These are phyloP conservation scores for Labia minor DNA, from an alignment of 2,888 invertebrate species.

Conservation along the genomic window DNA sequence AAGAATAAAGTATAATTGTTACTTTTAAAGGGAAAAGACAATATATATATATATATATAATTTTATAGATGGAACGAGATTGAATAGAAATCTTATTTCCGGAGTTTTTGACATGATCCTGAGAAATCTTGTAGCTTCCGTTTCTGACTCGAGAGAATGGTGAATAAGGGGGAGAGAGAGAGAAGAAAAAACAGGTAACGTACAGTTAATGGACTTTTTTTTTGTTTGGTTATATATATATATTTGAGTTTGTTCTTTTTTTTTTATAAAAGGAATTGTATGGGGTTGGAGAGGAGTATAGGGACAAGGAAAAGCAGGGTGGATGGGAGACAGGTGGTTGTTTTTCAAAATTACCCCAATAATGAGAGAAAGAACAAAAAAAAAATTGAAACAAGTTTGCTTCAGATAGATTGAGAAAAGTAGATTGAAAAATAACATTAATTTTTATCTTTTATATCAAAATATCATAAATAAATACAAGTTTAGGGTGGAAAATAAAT, in stretches of 20 bases:
- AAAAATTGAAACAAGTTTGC: too few relatives aligned
- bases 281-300: too few relatives aligned
- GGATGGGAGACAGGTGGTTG: background rate
- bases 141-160: background rate
- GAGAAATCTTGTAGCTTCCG: too few relatives aligned
- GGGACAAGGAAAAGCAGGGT: too few relatives aligned
- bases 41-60: too few relatives aligned
- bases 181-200: background rate
- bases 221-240: background rate
- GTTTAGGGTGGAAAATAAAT: too few relatives aligned
- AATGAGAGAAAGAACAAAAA: background rate
- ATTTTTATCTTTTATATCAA: too few relatives aligned
- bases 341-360: background rate
- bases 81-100: slow-evolving; percentile 2
- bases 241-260: background rate
- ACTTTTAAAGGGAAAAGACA: too few relatives aligned
- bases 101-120: background rate
- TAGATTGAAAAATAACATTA: too few relatives aligned
- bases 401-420: too few relatives aligned
- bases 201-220: background rate
- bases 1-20: too few relatives aligned
- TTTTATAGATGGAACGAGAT: background rate
- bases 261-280: background rate
- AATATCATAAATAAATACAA: too few relatives aligned
- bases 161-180: background rate